A percentile compares a stretch with the other conserved stretches of the same genome.
Evolutionary conservation across 2,797 vertebrate species (phyloP).

Genomic region (Enteromius unitaeniatus): DNA sequence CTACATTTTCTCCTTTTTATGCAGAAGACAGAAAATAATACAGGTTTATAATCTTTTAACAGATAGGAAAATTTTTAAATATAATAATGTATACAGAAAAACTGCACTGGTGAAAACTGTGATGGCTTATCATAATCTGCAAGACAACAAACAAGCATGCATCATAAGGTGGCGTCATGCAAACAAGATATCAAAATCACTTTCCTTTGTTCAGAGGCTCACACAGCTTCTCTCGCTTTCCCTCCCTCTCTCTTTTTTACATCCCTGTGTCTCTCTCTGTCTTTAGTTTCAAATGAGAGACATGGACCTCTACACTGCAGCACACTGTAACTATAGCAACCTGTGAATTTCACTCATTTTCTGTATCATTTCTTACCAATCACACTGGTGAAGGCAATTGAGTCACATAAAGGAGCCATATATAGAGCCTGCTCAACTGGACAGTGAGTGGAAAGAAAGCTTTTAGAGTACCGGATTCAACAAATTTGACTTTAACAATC

Average conservation of each 20-base stretch:
- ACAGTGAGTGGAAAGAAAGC: conserved; percentile 30
- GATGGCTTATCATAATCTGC: conserved; percentile 17
- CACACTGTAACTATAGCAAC: conserved; percentile 74
- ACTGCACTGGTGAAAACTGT: not conserved
- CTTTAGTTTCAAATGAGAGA: conserved; percentile 52
- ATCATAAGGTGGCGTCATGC: conserved; percentile 3
- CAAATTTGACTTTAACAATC: not conserved
- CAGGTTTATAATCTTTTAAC: not conserved
- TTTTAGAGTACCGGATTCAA: not conserved
- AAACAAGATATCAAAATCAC: not conserved
- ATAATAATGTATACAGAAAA: not conserved
- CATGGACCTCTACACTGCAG: conserved; percentile 58
- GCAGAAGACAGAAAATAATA: not conserved
- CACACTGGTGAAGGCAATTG: conserved; percentile 51
- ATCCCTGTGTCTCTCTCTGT: conserved; percentile 35
- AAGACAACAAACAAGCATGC: not conserved
- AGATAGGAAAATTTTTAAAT: not conserved
- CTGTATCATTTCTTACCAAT: conserved; percentile 58
- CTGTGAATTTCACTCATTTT: conserved; percentile 63
- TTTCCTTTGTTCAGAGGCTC: conserved; percentile 33
- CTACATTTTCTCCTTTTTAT: not conserved
- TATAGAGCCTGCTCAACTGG: conserved; percentile 56
- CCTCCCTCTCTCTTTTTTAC: conserved; percentile 13
- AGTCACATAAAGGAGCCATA: conserved; percentile 57
- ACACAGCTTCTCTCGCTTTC: not conserved